A percentile compares a stretch with the other conserved stretches of the same genome.
phyloP scores from a whole-genome alignment of 2,888 invertebrate species.

The Parochlus steinenii region DNA sequence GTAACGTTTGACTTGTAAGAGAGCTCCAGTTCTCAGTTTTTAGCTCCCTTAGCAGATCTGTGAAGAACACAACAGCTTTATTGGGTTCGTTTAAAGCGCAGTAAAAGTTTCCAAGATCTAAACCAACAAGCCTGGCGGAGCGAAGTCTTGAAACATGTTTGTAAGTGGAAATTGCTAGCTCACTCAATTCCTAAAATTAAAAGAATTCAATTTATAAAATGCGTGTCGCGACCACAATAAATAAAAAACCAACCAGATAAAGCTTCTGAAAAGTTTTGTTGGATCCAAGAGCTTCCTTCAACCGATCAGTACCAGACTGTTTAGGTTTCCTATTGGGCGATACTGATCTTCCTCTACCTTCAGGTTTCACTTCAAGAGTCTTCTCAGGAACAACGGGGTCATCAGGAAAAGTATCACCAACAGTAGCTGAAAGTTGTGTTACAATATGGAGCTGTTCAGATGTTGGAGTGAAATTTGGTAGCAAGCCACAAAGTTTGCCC shows the following conservation, averaged over 20 bases:
- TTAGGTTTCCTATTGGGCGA: slow-evolving; percentile 33
- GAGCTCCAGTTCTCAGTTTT: slow-evolving; percentile 77
- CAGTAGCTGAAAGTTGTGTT: slow-evolving; percentile 78
- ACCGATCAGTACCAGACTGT: slow-evolving; percentile 49
- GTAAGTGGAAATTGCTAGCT: slow-evolving; percentile 89
- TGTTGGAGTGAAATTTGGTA: slow-evolving; percentile 64
- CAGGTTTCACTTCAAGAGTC: slow-evolving; percentile 5
- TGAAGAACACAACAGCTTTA: slow-evolving; percentile 77
- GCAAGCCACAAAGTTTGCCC: slow-evolving; percentile 77
- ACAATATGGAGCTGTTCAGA: slow-evolving; percentile 83
- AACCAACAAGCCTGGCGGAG: slow-evolving; percentile 76
- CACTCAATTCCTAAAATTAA: slow-evolving; percentile 67
- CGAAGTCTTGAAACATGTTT: slow-evolving; percentile 74
- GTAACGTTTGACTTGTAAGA: slow-evolving; percentile 63
- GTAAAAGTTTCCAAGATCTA: slow-evolving; percentile 81
- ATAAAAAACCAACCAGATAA: slow-evolving; percentile 43
- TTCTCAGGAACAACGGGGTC: slow-evolving; percentile 19
- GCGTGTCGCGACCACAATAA: not conserved
- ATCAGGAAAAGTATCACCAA: slow-evolving; percentile 54
- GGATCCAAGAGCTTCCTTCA: slow-evolving; percentile 81
- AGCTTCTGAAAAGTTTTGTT: slow-evolving; percentile 77
- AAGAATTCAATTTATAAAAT: slow-evolving; percentile 13
- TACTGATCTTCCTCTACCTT: slow-evolving; percentile 30
- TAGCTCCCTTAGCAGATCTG: slow-evolving; percentile 71
- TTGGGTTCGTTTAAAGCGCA: slow-evolving; percentile 69